Evolutionary conservation across 2,888 invertebrate genomes (phyloP), one percentile per base, ranked within the genome.

Genomic region (Dorcus parallelipipedus): DNA sequence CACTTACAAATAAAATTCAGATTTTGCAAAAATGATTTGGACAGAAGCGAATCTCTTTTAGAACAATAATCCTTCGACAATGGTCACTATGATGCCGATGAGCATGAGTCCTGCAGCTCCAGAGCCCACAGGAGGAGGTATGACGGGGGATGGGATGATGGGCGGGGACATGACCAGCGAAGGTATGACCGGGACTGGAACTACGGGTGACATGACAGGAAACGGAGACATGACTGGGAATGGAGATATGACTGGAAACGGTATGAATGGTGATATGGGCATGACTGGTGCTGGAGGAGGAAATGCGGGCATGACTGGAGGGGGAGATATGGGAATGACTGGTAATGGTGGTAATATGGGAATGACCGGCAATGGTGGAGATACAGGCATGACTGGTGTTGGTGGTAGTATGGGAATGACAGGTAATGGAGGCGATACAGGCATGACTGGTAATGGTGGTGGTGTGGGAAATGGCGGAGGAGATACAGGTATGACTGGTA

Each of bases 51-150:
- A 40, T 47, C 47, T 59, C 14, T 40, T 47, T 38, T 49, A 62
- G 41, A 57, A 40, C 10, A 62, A 60, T 42, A 61, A 56, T 9
- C 68, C 71, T 8, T 71, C 74, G 6, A 72, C 74, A 5, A 60
- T 73, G 8, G 65, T 73, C 58, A 79, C 76, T 71, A 74, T 80
- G 77, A 79, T 80, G 74, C 78, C 80, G 0, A 78, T 80, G 78
- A 75, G 73, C 64, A 73, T 77, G 74, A 71, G 67, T 62, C 73
- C 74, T 20, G 73, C 75, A 42, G 71, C 51, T 14, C 9, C 58
- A 53, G 59, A 56, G 54, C 53, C 58, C 17, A 63, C 56, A 33
- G 60, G 52, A 56, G 64, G 58, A 58, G 61, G 59, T 60, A 63
- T 56, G 75, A 74, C 0, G 80, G 81, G 51, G 73, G 76, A 1